Conservation (phyloP, 2,797 vertebrate genomes). For the Gymnodraco acuticeps region DNA sequence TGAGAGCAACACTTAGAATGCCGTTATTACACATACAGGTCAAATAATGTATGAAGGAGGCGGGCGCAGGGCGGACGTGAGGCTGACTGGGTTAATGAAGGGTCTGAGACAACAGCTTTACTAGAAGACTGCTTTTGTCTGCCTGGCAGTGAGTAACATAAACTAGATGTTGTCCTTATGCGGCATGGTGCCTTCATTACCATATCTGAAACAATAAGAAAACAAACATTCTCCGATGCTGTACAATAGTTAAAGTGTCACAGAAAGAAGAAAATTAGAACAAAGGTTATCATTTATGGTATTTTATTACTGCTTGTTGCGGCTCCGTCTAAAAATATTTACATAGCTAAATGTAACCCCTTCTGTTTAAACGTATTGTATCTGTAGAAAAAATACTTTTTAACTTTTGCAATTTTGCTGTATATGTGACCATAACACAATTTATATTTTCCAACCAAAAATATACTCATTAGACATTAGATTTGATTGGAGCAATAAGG, state of each 20-base stretch:
- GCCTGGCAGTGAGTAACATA: not conserved
- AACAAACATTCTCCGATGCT: not conserved
- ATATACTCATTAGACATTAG: not conserved
- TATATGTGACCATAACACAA: not conserved
- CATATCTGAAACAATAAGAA: not conserved
- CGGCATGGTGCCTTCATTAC: not conserved
- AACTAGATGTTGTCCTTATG: not conserved
- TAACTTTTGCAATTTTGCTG: not conserved
- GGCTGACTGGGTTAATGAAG: not conserved
- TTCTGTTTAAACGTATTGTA: too few species aligned
- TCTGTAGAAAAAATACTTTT: too few species aligned
- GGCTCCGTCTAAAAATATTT: too few species aligned
- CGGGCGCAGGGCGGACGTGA: not conserved
- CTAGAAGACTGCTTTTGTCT: not conserved
- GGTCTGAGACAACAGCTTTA: not conserved
- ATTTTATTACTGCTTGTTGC: not conserved
- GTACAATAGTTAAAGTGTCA: too few species aligned
- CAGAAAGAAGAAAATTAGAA: not conserved
- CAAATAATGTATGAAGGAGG: not conserved
- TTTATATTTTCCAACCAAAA: not conserved
- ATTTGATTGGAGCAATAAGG: too few species aligned
- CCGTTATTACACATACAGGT: conserved; percentile 20
- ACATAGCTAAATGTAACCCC: too few species aligned
- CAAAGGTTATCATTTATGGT: not conserved
- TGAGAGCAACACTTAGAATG: conserved; percentile 5